These are phyloP conservation scores for Bufo bufo DNA, from an alignment of 2,113 vertebrate genomes.

Conservation along the genomic window DNA sequence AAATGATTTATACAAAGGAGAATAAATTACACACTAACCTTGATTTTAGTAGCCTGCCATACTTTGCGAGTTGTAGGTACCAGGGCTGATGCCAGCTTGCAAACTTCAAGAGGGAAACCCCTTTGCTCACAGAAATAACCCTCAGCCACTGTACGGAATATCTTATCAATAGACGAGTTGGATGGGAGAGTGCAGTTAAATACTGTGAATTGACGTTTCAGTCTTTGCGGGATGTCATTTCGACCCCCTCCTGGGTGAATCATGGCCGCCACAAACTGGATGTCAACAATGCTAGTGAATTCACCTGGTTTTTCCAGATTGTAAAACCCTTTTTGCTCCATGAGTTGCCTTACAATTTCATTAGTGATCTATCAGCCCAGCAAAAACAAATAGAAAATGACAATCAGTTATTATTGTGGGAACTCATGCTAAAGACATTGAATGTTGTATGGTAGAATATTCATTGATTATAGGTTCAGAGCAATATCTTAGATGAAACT, in stretches of 20 bases:
- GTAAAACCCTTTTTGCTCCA: conserved; percentile 85
- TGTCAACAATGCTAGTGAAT: conserved; percentile 76
- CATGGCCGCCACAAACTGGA: conserved; percentile 84
- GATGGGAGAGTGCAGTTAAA: conserved; percentile 84
- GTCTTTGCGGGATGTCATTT: conserved; percentile 83
- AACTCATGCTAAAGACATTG: background rate
- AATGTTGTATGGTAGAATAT: background rate
- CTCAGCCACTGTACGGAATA: conserved; percentile 78
- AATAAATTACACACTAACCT: conserved; percentile 70
- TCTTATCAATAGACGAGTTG: conserved; percentile 81
- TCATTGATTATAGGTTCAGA: background rate
- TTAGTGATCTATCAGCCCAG: conserved; percentile 76
- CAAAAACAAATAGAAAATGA: background rate
- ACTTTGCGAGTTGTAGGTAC: conserved; percentile 76
- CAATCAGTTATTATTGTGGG: background rate
- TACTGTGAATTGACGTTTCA: conserved; percentile 82
- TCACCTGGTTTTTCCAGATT: conserved; percentile 83
- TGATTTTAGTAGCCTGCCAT: conserved; percentile 82
- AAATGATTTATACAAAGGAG: background rate
- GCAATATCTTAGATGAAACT: background rate
- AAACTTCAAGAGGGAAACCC: conserved; percentile 70
- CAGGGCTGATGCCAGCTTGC: conserved; percentile 71
- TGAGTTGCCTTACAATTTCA: conserved; percentile 85
- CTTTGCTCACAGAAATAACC: conserved; percentile 81
- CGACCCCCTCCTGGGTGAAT: conserved; percentile 83